Percentiles rank a stretch among this genome's conserved stretches.
Evolutionary conservation across 2,888 invertebrate genomes (phyloP).

Genomic region (Leucoma salicis): DNA sequence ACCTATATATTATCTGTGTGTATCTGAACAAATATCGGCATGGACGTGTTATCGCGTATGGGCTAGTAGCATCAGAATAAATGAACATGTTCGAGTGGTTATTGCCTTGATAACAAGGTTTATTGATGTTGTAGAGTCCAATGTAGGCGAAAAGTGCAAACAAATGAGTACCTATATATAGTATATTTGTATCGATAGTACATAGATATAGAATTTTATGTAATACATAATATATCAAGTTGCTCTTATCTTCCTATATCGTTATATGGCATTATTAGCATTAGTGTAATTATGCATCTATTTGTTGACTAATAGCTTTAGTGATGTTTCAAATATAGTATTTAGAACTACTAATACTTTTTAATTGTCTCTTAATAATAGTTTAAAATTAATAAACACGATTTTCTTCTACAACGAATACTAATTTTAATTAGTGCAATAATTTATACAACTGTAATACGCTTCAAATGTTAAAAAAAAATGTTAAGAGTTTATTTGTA

Average conservation of each 20-base stretch:
- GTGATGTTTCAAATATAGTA: slow-evolving; percentile 44
- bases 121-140: slow-evolving; percentile 60
- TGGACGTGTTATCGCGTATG: slow-evolving; percentile 53
- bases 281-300: slow-evolving; percentile 35
- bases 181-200: slow-evolving; percentile 26
- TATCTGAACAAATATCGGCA: slow-evolving; percentile 56
- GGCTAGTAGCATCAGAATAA: slow-evolving; percentile 54
- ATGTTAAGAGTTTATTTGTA: not conserved
- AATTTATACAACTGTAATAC: not conserved
- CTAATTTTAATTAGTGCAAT: not conserved
- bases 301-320: slow-evolving; percentile 28
- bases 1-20: slow-evolving; percentile 70
- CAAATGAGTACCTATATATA: slow-evolving; percentile 11
- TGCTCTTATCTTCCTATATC: slow-evolving; percentile 24
- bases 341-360: slow-evolving; percentile 31
- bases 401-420: not conserved
- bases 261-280: slow-evolving; percentile 39
- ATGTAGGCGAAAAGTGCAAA: slow-evolving; percentile 53
- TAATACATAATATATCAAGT: slow-evolving; percentile 28
- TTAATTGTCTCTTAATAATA: slow-evolving; percentile 26
- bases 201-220: slow-evolving; percentile 37
- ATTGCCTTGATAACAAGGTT: slow-evolving; percentile 54
- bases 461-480: not conserved
- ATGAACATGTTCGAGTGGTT: slow-evolving; percentile 65
- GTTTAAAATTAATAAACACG: not conserved